phyloP scores from a whole-genome alignment of 23 tunicate species.

The Halocynthia roretzi region DNA sequence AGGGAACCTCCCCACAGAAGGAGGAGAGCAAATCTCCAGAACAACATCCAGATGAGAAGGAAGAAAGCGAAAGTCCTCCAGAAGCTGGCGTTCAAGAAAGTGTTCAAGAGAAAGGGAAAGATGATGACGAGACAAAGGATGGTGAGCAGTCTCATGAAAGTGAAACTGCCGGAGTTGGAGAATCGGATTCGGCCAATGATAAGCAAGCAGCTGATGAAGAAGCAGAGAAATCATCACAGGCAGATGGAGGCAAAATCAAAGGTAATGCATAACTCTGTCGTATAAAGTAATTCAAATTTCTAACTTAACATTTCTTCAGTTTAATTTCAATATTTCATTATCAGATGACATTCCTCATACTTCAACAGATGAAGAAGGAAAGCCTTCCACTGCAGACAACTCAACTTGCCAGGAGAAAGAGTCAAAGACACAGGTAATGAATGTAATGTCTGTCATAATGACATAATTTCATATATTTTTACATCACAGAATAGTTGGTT shows the following conservation, averaged over 20 bases:
- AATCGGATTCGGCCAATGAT: conserved; percentile 2
- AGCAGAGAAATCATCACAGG: background rate
- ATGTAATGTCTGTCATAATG: too few relatives aligned
- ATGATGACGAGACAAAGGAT: background rate
- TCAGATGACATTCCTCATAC: too few relatives aligned
- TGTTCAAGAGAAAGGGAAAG: background rate
- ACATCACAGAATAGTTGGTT: too few relatives aligned
- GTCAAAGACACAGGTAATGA: too few relatives aligned
- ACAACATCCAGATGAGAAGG: conserved; percentile 5
- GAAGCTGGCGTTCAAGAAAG: conserved; percentile 17
- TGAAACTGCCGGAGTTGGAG: background rate
- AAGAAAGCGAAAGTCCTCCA: background rate
- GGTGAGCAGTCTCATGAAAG: background rate
- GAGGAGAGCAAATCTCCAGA: background rate
- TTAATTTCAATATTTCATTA: too few relatives aligned
- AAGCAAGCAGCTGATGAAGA: conserved; percentile 14
- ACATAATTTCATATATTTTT: too few relatives aligned
- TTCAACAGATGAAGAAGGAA: too few relatives aligned
- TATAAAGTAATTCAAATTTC: too few relatives aligned
- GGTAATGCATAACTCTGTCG: background rate
- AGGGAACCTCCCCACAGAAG: background rate
- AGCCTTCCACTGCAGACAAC: too few relatives aligned
- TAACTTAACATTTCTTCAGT: too few relatives aligned
- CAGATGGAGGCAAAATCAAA: background rate
- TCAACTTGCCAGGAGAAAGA: too few relatives aligned